Base-by-base conservation (phyloP, 2,113 vertebrate genomes). In the Lepus timidus region DNA sequence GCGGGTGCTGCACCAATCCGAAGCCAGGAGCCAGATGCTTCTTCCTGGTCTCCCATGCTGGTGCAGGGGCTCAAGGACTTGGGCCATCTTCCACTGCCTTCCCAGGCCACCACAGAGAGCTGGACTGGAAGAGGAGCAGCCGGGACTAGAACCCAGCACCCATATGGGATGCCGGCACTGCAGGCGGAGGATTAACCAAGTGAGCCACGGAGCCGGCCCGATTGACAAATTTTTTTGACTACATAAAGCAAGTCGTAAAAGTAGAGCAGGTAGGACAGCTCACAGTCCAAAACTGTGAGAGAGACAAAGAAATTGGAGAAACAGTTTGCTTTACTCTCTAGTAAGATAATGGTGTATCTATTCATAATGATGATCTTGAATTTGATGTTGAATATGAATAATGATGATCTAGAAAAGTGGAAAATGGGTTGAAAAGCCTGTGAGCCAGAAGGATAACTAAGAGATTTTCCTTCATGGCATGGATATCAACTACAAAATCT, bases 321-420 rank as follows among this genome's bases (percentile, higher is more conserved):
- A 84, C 29, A 67, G 52, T 39, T 67, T 64, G 20, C n/a, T 23
- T 61, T 73, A 81, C 17, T 7, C 0, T 74, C 81, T 80, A 94
- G 22, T 80, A 71, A 95, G 29, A 71, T 65, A 51, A 89, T 19
- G 4, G 16, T 84, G 73, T 9, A 5, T 16, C 55, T 58, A 58
- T 17, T 76, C 14, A 70, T 80, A 51, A 73, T 33, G 33, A 87
- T 58, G 36, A 71, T 13, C n/a, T 85, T 22, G 25, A 87, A 39
- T 88, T 44, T 44, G 44, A 44, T 44, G 44, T 44, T 44, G 44
- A 44, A 44, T 44, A 44, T 44, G 44, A 44, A 44, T 44, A 44
- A 44, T 44, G 5, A 44, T 44, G 82, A 90, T 36, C 29, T 20
- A 93, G 62, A 80, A 92, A 82, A 78, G n/a, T n/a, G 76, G 80